These are phyloP conservation scores for Limonius californicus DNA, from an alignment of 1,140 invertebrate species.

Conservation along the genomic window DNA sequence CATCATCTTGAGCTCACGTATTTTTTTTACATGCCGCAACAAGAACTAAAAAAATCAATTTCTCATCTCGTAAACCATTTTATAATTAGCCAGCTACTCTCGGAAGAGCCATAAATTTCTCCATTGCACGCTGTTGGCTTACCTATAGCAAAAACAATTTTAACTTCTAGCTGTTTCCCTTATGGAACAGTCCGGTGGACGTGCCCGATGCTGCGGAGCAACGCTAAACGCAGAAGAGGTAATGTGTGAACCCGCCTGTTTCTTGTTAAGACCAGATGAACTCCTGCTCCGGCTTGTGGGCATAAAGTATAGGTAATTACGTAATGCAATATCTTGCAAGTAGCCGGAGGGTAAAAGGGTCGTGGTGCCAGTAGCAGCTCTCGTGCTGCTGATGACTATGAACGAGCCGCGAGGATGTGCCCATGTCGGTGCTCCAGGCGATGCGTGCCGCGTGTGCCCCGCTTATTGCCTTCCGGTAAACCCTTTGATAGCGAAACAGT, in stretches of 20 bases:
- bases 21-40: too few species aligned
- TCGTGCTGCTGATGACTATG: conserved; percentile 6
- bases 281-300: conserved; percentile 2
- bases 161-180: too few species aligned
- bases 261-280: not conserved
- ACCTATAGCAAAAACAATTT: too few species aligned
- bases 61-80: too few species aligned
- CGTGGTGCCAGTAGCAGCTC: conserved; percentile 7
- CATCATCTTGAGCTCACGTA: too few species aligned
- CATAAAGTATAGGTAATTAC: conserved; percentile 11
- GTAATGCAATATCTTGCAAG: conserved; percentile 13
- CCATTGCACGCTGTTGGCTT: too few species aligned
- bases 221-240: not conserved
- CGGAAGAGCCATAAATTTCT: too few species aligned
- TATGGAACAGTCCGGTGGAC: too few species aligned
- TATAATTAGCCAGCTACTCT: too few species aligned
- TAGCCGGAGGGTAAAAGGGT: conserved; percentile 7
- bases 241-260: conserved; percentile 12
- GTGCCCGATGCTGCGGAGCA: too few species aligned
- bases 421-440: not conserved
- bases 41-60: too few species aligned
- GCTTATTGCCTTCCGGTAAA: conserved; percentile 14
- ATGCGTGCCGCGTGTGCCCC: conserved; percentile 13
- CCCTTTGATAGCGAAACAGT: not conserved
- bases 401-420: not conserved